Evolutionary conservation across 2,797 vertebrate species (phyloP).

Genomic region (Glyptemys insculpta): DNA sequence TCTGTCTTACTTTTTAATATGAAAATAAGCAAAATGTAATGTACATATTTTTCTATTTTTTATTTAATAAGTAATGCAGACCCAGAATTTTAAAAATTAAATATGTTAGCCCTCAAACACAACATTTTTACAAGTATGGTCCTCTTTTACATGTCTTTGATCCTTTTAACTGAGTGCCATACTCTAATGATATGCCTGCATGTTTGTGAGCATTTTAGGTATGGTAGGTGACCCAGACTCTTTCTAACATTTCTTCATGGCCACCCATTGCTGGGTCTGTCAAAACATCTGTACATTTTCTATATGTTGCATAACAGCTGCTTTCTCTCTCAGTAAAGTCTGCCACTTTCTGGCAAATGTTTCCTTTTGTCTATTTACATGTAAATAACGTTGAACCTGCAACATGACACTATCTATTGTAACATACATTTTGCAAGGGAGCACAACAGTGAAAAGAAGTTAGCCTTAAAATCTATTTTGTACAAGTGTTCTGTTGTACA

Average conservation of each 20-base stretch:
- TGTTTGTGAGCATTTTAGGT: slow-evolving; percentile 76
- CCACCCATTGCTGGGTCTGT: slow-evolving; percentile 87
- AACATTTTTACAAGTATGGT: slow-evolving; percentile 86
- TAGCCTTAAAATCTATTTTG: slow-evolving; percentile 97
- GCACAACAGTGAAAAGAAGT: slow-evolving; percentile 96
- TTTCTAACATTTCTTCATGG: slow-evolving; percentile 70
- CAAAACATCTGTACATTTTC: slow-evolving; percentile 95
- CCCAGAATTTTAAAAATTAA: slow-evolving; percentile 90
- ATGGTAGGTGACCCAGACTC: slow-evolving; percentile 70
- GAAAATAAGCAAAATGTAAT: slow-evolving; percentile 99
- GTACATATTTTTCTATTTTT: slow-evolving; percentile 93
- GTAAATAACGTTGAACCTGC: slow-evolving; percentile 99
- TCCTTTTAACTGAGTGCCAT: slow-evolving; percentile 84
- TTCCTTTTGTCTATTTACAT: slow-evolving; percentile 96
- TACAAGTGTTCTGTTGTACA: slow-evolving; percentile 95
- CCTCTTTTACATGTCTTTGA: slow-evolving; percentile 83
- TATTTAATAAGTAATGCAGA: slow-evolving; percentile 98
- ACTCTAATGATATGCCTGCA: slow-evolving; percentile 79
- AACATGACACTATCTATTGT: slow-evolving; percentile 99
- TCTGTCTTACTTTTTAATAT: slow-evolving; percentile 96
- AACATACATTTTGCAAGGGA: slow-evolving; percentile 99
- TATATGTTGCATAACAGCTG: slow-evolving; percentile 98
- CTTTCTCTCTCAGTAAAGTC: slow-evolving; percentile 96
- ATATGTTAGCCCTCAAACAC: slow-evolving; percentile 89
- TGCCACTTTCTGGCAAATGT: slow-evolving; percentile 91